Evolutionary conservation across 64 coral and sea anemone genomes (phyloP).

Genomic region (Pocillopora verrucosa): DNA sequence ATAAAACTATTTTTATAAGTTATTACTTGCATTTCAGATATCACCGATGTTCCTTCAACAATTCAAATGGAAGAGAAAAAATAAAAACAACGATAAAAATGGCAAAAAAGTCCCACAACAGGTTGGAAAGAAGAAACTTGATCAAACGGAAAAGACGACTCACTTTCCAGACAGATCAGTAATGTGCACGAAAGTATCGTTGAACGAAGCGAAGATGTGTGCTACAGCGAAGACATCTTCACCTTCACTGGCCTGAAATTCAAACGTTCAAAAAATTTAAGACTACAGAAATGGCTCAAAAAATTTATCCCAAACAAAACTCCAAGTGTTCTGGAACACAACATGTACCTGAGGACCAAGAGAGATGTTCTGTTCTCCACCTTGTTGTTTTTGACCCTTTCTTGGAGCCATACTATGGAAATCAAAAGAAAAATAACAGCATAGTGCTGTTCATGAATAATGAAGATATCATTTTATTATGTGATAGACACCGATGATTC

Average conservation of each 20-base stretch:
- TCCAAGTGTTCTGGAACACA: neutral
- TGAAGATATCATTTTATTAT: neutral
- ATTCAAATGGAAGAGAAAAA: no score
- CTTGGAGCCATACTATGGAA: conserved; percentile 91
- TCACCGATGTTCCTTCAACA: no score
- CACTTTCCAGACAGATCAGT: conserved; percentile 98
- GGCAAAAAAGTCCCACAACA: no score
- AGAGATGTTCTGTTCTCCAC: conserved; percentile 88
- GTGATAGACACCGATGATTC: neutral
- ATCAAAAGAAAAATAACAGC: conserved; percentile 57
- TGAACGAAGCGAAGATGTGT: conserved; percentile 99
- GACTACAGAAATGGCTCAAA: neutral
- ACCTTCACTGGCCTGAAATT: conserved; percentile 83
- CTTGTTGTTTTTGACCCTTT: conserved; percentile 84
- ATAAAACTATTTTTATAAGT: no score
- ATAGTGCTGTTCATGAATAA: conserved; percentile 6
- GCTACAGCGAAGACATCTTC: conserved; percentile 97
- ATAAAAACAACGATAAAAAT: neutral
- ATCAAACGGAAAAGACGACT: neutral
- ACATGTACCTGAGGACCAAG: conserved; percentile 90
- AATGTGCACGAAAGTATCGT: conserved; percentile 97
- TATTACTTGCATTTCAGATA: no score
- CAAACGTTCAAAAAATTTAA: neutral
- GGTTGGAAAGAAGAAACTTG: neutral
- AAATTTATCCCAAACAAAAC: neutral